phyloP scores from a whole-genome alignment of 2,888 invertebrate species.

The Mantis religiosa region DNA sequence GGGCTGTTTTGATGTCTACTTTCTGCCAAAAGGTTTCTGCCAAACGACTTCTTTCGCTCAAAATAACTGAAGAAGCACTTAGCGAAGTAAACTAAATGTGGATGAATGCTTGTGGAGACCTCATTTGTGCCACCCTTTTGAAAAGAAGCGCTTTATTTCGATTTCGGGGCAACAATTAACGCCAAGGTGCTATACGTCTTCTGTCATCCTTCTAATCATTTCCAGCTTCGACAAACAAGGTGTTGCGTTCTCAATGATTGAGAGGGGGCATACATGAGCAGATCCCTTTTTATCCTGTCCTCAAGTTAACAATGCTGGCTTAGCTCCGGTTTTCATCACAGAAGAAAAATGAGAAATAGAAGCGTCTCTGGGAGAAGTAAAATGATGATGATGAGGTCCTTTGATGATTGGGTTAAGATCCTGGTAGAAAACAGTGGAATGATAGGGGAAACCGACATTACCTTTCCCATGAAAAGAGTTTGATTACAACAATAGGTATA shows the following conservation, averaged over 20 bases:
- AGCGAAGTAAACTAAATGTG: neutral
- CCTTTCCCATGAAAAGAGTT: neutral
- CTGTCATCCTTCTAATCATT: neutral
- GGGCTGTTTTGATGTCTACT: neutral
- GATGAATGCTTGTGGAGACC: neutral
- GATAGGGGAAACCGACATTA: neutral
- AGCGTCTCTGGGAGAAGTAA: neutral
- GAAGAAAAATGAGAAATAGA: neutral
- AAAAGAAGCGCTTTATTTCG: neutral
- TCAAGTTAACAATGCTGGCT: neutral
- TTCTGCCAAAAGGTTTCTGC: neutral
- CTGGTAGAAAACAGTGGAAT: neutral
- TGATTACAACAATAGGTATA: neutral
- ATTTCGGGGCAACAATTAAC: neutral
- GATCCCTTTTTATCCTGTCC: neutral
- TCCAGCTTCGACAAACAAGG: neutral
- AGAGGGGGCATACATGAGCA: neutral
- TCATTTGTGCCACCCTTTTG: neutral
- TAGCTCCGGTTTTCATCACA: neutral
- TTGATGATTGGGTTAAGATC: neutral
- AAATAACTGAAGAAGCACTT: neutral
- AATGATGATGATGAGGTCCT: constrained; percentile 11
- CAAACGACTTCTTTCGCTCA: neutral
- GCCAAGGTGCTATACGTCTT: neutral
- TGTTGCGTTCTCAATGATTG: neutral